Base-by-base conservation (phyloP, 2,113 vertebrate genomes). In the Motacilla tschutschensis region DNA sequence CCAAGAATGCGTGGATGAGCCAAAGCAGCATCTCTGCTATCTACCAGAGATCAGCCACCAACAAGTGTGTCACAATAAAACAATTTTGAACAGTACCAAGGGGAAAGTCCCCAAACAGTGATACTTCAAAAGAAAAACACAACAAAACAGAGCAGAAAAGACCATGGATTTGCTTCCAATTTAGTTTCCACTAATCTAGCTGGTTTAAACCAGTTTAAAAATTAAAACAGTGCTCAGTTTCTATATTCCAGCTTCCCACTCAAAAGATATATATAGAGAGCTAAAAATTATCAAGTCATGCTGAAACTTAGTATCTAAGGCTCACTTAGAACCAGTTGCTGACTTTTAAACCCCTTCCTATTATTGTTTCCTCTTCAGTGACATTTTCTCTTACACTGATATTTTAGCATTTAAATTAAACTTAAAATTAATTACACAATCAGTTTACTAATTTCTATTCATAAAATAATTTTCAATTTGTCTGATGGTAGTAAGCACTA, bases 201-300 rank as follows among this genome's bases (percentile, higher is more conserved):
- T 86, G 57, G 55, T 79, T 84, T 70, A 83, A 73, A 87, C 28
- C 44, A 76, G 50, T 90, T 93, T 20, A 81, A 92, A 95, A 91
- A 92, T 51, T 88, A 67, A 92, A 93, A 75, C 62, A 83, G 88
- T 78, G 66, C 77, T 95, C 69, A 79, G 64, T 84, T 94, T 91
- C 91, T 93, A 84, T 94, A 89, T 91, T 91, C 74, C 69, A 92
- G 74, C 93, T 95, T 96, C 95, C 93, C 94, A 95, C 94, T 94
- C 91, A 92, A 73, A 83, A 89, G 79, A 75, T 96, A 95, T 89
- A 96, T 95, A 96, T 96, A 95, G 94, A 91, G 62, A 93, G 69
- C 90, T 94, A 91, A 96, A 94, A 93, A 93, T 96, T 88, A 94
- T 91, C 76, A 74, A 69, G 85, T 91, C 80, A 81, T 89, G 85